Percentiles rank a stretch among this genome's conserved stretches.
Evolutionary conservation across 1,140 invertebrate species (phyloP).

Genomic region (Pygmarrhopalites habei): DNA sequence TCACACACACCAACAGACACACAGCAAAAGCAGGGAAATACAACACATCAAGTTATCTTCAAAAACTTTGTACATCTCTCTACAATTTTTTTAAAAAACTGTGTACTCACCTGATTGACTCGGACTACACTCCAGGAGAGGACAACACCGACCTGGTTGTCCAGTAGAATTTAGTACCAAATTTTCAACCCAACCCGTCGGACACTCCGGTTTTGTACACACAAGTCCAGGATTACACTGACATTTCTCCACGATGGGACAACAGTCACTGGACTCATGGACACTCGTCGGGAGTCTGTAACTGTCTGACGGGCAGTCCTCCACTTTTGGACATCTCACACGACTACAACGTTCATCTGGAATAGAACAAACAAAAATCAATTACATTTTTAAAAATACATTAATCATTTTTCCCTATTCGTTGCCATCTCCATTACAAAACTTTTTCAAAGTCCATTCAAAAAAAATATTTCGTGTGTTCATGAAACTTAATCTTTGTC

Average conservation of each 20-base stretch:
- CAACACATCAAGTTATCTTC: too few relatives aligned
- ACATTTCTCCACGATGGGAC: slow-evolving; percentile 39
- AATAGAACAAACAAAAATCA: too few relatives aligned
- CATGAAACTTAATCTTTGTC: too few relatives aligned
- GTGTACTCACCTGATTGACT: not conserved
- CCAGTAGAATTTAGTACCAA: slow-evolving; percentile 33
- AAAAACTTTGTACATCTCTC: too few relatives aligned
- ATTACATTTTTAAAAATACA: too few relatives aligned
- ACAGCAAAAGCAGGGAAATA: too few relatives aligned
- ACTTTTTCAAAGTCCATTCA: too few relatives aligned
- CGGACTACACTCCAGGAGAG: slow-evolving; percentile 39
- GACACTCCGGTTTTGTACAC: slow-evolving; percentile 37
- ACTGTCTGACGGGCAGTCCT: slow-evolving; percentile 41
- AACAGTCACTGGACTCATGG: slow-evolving; percentile 38
- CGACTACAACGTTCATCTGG: slow-evolving; percentile 22
- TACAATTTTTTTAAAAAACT: too few relatives aligned
- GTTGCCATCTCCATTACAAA: too few relatives aligned
- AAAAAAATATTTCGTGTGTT: too few relatives aligned
- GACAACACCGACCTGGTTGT: slow-evolving; percentile 43
- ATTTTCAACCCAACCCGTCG: slow-evolving; percentile 18
- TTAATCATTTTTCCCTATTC: too few relatives aligned
- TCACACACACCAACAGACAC: too few relatives aligned
- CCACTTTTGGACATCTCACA: slow-evolving; percentile 37
- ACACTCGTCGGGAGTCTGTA: slow-evolving; percentile 39
- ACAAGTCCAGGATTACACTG: slow-evolving; percentile 39